Percentiles rank a stretch among this genome's conserved stretches.
Conservation (phyloP, 1,140 invertebrate genomes). For the Orchestia grillus region DNA sequence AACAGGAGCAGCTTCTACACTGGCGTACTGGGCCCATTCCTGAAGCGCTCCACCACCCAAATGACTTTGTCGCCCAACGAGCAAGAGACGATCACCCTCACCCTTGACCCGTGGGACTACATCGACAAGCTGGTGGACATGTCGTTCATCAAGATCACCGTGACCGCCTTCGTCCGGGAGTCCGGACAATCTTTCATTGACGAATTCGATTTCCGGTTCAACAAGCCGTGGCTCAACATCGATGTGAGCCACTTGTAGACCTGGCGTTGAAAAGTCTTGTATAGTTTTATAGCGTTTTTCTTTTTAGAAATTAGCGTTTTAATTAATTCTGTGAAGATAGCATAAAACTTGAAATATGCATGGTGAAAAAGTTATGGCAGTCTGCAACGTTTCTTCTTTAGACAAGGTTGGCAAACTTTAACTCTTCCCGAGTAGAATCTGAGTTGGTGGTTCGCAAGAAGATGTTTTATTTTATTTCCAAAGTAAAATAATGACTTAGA, state of each 20-base stretch:
- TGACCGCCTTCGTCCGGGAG: constrained; percentile 69
- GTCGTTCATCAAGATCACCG: constrained; percentile 70
- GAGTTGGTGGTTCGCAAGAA: too few species aligned
- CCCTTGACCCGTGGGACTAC: constrained; percentile 69
- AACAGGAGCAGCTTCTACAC: constrained; percentile 80
- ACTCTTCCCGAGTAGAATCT: background rate
- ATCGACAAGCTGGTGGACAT: constrained; percentile 70
- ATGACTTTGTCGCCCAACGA: constrained; percentile 73
- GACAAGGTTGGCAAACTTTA: background rate
- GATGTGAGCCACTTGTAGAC: constrained; percentile 66
- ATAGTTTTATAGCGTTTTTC: background rate
- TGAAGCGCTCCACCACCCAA: constrained; percentile 79
- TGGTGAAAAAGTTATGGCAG: background rate
- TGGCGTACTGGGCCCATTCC: constrained; percentile 78
- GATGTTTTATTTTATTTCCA: too few species aligned
- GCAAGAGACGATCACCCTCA: constrained; percentile 61
- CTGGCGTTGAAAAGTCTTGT: background rate
- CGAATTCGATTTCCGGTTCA: constrained; percentile 70
- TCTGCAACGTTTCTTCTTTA: background rate
- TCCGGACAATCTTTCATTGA: constrained; percentile 70
- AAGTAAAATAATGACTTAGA: background rate
- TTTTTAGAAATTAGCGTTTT: background rate
- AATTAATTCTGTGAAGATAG: background rate
- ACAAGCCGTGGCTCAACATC: constrained; percentile 71
- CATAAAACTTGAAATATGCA: background rate